These are phyloP conservation scores for Myotis pilosus DNA, from an alignment of 2,797 vertebrate genomes.

Conservation along the genomic window DNA sequence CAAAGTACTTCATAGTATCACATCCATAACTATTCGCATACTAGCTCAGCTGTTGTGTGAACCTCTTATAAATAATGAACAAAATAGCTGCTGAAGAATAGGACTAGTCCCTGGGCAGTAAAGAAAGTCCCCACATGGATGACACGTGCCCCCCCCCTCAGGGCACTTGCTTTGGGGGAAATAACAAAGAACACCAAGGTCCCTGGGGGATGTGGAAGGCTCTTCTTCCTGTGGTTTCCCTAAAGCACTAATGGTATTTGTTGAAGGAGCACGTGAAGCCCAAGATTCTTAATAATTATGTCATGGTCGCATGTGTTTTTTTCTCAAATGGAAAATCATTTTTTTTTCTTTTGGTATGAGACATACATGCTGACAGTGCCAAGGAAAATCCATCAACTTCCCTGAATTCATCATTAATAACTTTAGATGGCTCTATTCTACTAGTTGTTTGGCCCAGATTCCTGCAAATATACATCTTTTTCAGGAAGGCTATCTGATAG, in stretches of 20 bases:
- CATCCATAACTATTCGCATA: slow-evolving; percentile 65
- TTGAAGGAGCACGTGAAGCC: neutral
- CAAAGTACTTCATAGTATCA: slow-evolving; percentile 65
- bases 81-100: slow-evolving; percentile 64
- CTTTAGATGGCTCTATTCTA: slow-evolving; percentile 6
- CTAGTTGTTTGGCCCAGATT: slow-evolving; percentile 35
- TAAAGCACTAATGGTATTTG: neutral
- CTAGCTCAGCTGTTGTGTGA: slow-evolving; percentile 72
- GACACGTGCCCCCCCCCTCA: neutral
- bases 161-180: neutral
- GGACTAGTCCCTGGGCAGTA: slow-evolving; percentile 54
- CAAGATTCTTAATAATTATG: neutral
- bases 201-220: neutral
- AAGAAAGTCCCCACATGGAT: neutral
- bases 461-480: slow-evolving; percentile 60
- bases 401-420: slow-evolving; percentile 45
- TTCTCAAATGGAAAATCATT: slow-evolving; percentile 44
- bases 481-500: slow-evolving; percentile 1
- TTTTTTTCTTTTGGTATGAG: slow-evolving; percentile 61
- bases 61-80: slow-evolving; percentile 79
- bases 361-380: neutral
- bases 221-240: neutral
- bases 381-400: slow-evolving; percentile 48
- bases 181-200: neutral
- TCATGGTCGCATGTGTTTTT: neutral